A percentile compares a stretch with the other conserved stretches of the same genome.
These are phyloP conservation scores for Colinus virginianus DNA, from an alignment of 2,113 vertebrate species.

Conservation along the genomic window DNA sequence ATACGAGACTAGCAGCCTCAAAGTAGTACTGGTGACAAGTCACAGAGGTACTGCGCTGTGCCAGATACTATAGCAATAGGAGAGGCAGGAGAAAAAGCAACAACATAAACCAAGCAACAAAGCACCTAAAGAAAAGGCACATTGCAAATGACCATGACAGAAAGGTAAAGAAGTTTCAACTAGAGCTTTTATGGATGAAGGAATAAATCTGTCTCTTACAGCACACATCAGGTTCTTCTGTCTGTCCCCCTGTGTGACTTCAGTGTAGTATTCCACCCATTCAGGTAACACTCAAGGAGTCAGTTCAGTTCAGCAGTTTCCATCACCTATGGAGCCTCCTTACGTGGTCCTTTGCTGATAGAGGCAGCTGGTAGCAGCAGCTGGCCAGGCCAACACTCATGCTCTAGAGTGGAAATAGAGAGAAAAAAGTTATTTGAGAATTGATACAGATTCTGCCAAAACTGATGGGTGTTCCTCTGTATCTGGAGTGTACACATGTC, in stretches of 20 bases:
- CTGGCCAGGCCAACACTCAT: neutral
- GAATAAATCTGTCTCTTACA: neutral
- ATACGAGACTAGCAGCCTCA: neutral
- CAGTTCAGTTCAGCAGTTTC: neutral
- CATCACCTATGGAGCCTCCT: accelerated
- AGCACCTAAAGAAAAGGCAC: neutral
- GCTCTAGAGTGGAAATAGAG: neutral
- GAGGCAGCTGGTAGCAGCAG: neutral
- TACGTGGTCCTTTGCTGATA: neutral
- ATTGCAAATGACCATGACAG: neutral
- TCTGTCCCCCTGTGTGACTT: neutral
- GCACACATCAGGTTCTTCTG: accelerated
- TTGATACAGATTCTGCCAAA: neutral
- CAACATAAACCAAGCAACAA: neutral
- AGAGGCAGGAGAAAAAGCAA: neutral
- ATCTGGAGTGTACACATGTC: accelerated
- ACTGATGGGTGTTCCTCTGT: neutral
- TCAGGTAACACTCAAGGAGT: neutral
- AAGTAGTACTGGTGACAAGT: neutral
- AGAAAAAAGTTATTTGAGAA: neutral
- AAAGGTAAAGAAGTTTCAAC: neutral
- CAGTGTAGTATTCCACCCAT: neutral
- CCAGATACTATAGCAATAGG: neutral
- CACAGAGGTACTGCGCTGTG: neutral
- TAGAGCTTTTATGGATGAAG: neutral